Conservation (phyloP, 2,797 vertebrate genomes). For the Pipistrellus kuhlii region DNA sequence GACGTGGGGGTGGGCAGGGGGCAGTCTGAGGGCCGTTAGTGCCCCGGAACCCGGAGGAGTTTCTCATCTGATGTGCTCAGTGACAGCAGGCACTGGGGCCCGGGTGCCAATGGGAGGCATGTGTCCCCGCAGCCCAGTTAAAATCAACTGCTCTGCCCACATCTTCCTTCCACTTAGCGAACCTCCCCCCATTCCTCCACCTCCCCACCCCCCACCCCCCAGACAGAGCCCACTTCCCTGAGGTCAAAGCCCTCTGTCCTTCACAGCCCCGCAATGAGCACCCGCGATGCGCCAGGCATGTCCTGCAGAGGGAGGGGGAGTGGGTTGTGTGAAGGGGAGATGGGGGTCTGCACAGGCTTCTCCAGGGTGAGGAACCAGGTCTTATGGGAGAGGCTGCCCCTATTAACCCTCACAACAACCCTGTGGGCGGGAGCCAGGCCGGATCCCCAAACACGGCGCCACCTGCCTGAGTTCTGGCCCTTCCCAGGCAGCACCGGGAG, state of each 20-base stretch:
- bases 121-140: accelerated
- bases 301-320: too few relatives aligned
- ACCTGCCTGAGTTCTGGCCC: accelerated
- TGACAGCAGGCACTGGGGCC: background rate
- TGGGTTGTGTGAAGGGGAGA: accelerated
- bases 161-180: accelerated
- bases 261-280: background rate
- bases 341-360: background rate
- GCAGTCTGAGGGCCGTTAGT: background rate
- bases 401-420: too few relatives aligned
- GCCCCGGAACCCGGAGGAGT: background rate
- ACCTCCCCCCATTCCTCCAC: too few relatives aligned
- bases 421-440: accelerated
- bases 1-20: background rate
- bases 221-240: accelerated
- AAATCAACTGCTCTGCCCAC: background rate
- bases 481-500: background rate
- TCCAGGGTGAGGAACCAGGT: accelerated
- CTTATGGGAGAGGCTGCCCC: too few relatives aligned
- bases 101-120: accelerated
- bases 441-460: accelerated
- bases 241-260: background rate
- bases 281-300: background rate
- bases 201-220: background rate
- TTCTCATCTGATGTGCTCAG: background rate